Percentiles rank a stretch among this genome's conserved stretches.
phyloP scores from a whole-genome alignment of 1,140 invertebrate genomes.

The Zeugodacus cucurbitae region DNA sequence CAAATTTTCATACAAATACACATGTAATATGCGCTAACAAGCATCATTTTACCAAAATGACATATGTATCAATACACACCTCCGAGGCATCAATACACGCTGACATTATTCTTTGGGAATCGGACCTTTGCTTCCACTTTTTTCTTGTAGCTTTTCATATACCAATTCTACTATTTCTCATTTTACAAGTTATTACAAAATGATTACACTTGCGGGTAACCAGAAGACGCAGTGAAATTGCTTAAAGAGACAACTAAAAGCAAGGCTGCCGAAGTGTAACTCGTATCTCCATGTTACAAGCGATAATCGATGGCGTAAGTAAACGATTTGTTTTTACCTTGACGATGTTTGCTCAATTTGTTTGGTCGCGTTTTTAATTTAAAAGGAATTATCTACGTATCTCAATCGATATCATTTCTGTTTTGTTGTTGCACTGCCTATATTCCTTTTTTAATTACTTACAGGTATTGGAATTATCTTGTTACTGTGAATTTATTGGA shows the following conservation, averaged over 20 bases:
- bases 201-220: constrained; percentile 23
- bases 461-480: neutral
- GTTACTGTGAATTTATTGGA: neutral
- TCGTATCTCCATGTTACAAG: neutral
- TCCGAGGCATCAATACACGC: constrained; percentile 44
- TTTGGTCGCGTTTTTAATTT: constrained; percentile 26
- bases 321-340: constrained; percentile 30
- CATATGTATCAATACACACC: constrained; percentile 45
- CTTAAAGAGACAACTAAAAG: too few relatives aligned
- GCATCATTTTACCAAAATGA: constrained; percentile 40
- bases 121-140: neutral
- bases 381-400: constrained; percentile 21
- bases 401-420: neutral
- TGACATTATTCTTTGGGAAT: constrained; percentile 12
- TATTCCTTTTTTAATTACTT: neutral
- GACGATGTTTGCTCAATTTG: constrained; percentile 29
- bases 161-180: neutral
- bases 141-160: neutral
- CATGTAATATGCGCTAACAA: neutral
- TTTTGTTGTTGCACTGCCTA: neutral
- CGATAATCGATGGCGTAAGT: neutral
- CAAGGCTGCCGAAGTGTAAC: neutral
- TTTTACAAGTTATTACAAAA: constrained; percentile 40
- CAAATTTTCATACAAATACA: neutral
- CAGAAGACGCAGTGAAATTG: neutral